A percentile compares a stretch with the other conserved stretches of the same genome.
phyloP scores from a whole-genome alignment of 2,797 vertebrate genomes.

The Anguilla megastoma region DNA sequence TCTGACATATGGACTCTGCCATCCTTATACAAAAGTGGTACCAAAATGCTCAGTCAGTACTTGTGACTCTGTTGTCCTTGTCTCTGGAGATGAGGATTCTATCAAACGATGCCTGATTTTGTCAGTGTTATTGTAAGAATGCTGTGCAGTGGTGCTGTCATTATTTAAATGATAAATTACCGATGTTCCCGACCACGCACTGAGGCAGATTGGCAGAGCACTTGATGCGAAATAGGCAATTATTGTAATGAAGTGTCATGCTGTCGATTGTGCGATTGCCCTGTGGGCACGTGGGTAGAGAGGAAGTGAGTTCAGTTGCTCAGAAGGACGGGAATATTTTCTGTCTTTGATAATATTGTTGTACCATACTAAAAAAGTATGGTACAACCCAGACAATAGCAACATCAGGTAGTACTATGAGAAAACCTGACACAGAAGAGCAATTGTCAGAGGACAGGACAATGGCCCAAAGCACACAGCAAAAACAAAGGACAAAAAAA shows the following conservation, averaged over 20 bases:
- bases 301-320: not conserved
- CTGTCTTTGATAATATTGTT: not conserved
- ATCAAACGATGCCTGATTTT: not conserved
- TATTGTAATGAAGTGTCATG: constrained; percentile 65
- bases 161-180: constrained; percentile 27
- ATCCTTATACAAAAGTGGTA: not conserved
- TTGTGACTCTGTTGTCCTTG: not conserved
- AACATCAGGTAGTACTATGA: no score
- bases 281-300: constrained; percentile 50
- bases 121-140: constrained; percentile 14
- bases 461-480: no score
- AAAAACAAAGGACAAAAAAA: no score
- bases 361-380: no score
- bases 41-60: not conserved
- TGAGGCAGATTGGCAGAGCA: constrained; percentile 58
- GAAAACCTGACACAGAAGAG: no score
- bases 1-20: not conserved
- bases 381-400: no score
- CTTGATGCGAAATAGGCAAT: constrained; percentile 60
- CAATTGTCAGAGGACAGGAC: no score
- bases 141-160: not conserved
- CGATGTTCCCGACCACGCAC: constrained; percentile 38
- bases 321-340: not conserved
- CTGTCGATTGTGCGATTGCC: constrained; percentile 49
- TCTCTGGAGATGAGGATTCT: not conserved